phyloP scores from a whole-genome alignment of 1,140 invertebrate species.

The Thaumatotibia leucotreta region DNA sequence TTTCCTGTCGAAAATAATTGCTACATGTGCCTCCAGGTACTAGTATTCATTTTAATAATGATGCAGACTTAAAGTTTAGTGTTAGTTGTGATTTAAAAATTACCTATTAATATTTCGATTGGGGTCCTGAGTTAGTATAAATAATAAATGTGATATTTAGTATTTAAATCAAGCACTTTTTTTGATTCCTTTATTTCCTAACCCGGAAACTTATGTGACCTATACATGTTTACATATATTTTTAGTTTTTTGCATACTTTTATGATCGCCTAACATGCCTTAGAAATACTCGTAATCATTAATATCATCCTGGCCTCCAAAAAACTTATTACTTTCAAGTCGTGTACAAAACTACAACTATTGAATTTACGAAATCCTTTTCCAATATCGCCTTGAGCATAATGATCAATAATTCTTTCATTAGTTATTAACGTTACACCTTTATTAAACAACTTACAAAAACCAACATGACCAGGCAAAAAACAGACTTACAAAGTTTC shows the following conservation, averaged over 20 bases:
- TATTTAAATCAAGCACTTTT: background rate
- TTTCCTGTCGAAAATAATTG: background rate
- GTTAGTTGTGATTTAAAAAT: too few relatives aligned
- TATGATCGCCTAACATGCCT: too few relatives aligned
- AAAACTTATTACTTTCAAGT: background rate
- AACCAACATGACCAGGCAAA: conserved; percentile 2
- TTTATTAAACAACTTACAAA: background rate
- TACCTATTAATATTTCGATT: background rate
- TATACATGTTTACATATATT: too few relatives aligned
- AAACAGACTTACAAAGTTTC: background rate
- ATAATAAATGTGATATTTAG: too few relatives aligned
- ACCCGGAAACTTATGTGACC: too few relatives aligned
- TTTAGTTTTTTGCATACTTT: too few relatives aligned
- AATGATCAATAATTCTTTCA: conserved; percentile 3
- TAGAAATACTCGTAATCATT: background rate
- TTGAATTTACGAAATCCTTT: background rate
- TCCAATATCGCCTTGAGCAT: background rate
- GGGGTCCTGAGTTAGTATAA: too few relatives aligned
- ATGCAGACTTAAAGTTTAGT: too few relatives aligned
- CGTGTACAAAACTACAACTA: background rate
- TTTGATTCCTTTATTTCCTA: background rate
- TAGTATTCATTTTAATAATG: too few relatives aligned
- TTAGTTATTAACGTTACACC: background rate
- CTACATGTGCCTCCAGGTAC: background rate
- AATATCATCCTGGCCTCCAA: background rate